These are phyloP conservation scores for Eupithecia abbreviata DNA, from an alignment of 2,888 invertebrate species.

Conservation along the genomic window DNA sequence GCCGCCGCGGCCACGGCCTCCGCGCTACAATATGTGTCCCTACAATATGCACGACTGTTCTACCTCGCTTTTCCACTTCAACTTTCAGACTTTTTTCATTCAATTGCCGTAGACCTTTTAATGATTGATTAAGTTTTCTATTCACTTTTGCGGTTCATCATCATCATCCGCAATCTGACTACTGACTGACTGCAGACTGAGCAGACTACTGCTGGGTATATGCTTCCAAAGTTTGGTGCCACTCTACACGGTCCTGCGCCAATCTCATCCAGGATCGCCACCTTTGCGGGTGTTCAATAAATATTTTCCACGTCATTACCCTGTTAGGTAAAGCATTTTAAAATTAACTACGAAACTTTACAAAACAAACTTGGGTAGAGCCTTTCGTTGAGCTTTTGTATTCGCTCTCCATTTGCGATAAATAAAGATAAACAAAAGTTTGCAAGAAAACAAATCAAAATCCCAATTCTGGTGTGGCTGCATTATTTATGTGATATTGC, in stretches of 20 bases:
- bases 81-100: conserved; percentile 32
- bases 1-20: conserved; percentile 39
- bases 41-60: conserved; percentile 60
- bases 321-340: conserved; percentile 50
- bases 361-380: conserved; percentile 14
- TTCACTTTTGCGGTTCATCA: not conserved
- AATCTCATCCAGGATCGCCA: no score
- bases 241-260: no score
- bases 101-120: conserved; percentile 16
- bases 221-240: no score
- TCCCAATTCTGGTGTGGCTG: conserved; percentile 78
- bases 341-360: conserved; percentile 54
- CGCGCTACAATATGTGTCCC: conserved; percentile 51
- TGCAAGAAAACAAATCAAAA: conserved; percentile 82
- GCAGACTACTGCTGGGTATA: no score
- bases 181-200: no score
- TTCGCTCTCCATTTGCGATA: conserved; percentile 59
- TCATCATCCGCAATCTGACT: no score
- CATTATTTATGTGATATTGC: conserved; percentile 83
- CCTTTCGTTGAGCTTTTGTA: conserved; percentile 56
- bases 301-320: conserved; percentile 58
- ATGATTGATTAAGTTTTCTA: conserved; percentile 7
- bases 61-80: conserved; percentile 32
- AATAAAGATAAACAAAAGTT: conserved; percentile 79
- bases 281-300: conserved; percentile 40